A percentile compares a stretch with the other conserved stretches of the same genome.
These are phyloP conservation scores for Pelmatolapia mariae DNA, from an alignment of 2,113 vertebrate species.

Conservation along the genomic window DNA sequence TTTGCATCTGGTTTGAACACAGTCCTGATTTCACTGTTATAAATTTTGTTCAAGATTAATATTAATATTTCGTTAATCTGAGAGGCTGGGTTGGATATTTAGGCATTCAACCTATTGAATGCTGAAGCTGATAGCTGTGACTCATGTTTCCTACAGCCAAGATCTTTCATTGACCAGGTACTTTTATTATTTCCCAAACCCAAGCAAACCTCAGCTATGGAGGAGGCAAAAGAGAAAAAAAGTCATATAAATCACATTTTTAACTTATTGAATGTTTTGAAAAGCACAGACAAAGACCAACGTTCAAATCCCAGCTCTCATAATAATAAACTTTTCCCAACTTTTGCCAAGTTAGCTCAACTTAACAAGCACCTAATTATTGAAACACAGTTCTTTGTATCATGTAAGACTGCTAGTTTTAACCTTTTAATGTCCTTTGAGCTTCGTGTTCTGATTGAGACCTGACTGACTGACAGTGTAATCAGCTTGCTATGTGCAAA, in stretches of 20 bases:
- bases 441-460: neutral
- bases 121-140: neutral
- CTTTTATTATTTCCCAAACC: neutral
- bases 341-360: neutral
- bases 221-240: neutral
- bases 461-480: neutral
- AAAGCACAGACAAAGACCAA: neutral
- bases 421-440: neutral
- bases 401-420: neutral
- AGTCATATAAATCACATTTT: neutral
- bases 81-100: neutral
- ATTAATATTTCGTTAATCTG: neutral
- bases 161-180: neutral
- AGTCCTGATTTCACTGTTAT: neutral
- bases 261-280: neutral
- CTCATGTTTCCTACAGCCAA: neutral
- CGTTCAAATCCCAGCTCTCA: neutral
- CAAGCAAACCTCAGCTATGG: neutral
- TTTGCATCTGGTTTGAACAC: neutral
- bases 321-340: neutral
- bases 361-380: neutral
- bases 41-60: neutral
- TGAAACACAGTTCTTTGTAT: neutral
- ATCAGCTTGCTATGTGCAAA: neutral
- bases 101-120: neutral